Evolutionary conservation across 2,797 vertebrate species (phyloP), one percentile per base, ranked within the genome.

Genomic region (Antennarius maculatus): DNA sequence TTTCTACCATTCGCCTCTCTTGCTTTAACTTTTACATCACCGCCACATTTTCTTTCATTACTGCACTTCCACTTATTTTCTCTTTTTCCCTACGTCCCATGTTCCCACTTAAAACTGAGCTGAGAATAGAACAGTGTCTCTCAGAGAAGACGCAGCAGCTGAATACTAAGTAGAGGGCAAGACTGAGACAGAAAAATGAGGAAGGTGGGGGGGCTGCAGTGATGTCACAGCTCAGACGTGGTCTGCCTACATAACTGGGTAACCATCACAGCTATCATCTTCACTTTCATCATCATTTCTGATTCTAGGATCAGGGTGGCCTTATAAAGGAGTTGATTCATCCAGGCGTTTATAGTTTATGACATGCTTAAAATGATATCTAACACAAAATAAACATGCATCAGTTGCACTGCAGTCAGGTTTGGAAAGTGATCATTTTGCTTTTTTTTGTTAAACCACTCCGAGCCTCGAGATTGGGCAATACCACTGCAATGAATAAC

Each of bases 161-260:
- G 81, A 83, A 88, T 87, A 83, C 76, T 53, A 84, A 87, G 81
- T n/a, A 71, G 82, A 76, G 60, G 65, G 61, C 16, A 58, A 74
- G 61, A 69, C 7, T 27, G 43, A 78, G 57, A 76, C 41, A 76
- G 74, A 65, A 43, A 69, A 54, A 72, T 23, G 16, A 57, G 39
- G 14, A 59, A 15, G 29, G 56, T 23, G 37, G 34, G 45, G 28
- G 49, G 59, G 66, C 58, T 51, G 45, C 61, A 65, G 13, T 86
- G 83, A 89, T 79, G 77, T 90, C 86, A 81, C 72, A 63, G 54
- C 71, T 47, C 70, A 61, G 74, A 82, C 59, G 77, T 87, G 88
- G 84, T 73, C 77, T 60, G 83, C 81, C 69, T 84, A 9, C 79
- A 71, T 65, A 87, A 87, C 51, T 54, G 50, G 62, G 71, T 73